A percentile compares a stretch with the other conserved stretches of the same genome.
Conservation (phyloP, 2,797 vertebrate species). For the Acanthurus lineatus region DNA sequence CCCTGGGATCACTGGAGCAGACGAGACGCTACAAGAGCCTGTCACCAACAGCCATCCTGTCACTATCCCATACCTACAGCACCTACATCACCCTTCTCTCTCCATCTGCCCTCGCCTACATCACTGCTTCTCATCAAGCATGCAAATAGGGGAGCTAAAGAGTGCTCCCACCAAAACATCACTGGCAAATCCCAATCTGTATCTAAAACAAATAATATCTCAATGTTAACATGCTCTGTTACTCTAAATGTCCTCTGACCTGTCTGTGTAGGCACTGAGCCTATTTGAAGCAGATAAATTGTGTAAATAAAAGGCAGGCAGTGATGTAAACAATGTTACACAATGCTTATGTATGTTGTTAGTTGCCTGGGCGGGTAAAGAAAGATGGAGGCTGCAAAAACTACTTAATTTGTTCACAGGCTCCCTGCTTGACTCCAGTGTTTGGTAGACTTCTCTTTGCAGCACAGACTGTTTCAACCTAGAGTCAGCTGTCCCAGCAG, state of each 20-base stretch:
- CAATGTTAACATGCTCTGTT: slow-evolving; percentile 2
- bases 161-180: slow-evolving; percentile 24
- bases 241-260: slow-evolving; percentile 30
- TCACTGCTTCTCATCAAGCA: slow-evolving; percentile 42
- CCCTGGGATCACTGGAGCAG: slow-evolving; percentile 83
- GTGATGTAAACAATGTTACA: slow-evolving; percentile 46
- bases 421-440: slow-evolving; percentile 27
- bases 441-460: slow-evolving; percentile 45
- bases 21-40: slow-evolving; percentile 80
- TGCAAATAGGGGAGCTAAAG: slow-evolving; percentile 3
- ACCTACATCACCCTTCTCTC: slow-evolving; percentile 61
- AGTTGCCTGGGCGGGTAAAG: slow-evolving; percentile 41
- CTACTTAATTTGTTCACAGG: slow-evolving; percentile 24
- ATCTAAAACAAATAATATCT: slow-evolving; percentile 27
- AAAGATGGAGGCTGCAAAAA: slow-evolving; percentile 57
- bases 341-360: slow-evolving; percentile 46
- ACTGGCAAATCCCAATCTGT: slow-evolving; percentile 25
- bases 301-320: slow-evolving; percentile 29
- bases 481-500: slow-evolving; percentile 62
- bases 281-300: slow-evolving; percentile 37
- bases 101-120: slow-evolving; percentile 40
- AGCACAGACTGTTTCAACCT: slow-evolving; percentile 57
- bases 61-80: slow-evolving; percentile 58
- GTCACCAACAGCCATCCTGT: slow-evolving; percentile 79
- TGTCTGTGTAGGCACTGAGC: slow-evolving; percentile 6